phyloP scores from a whole-genome alignment of 1,140 invertebrate species.

The Pseudomyrmex sp. region DNA sequence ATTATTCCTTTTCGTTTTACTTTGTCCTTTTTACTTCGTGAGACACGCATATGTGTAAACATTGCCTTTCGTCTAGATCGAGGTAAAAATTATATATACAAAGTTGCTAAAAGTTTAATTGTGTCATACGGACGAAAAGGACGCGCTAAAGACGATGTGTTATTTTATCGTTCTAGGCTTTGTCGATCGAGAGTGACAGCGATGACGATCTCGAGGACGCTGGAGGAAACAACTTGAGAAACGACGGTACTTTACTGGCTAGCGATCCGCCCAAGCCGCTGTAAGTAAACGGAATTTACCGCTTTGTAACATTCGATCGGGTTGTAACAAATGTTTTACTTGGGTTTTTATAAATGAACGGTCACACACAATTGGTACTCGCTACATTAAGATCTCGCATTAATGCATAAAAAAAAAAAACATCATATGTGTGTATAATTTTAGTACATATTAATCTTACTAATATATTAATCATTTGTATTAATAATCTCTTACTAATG shows the following conservation, averaged over 20 bases:
- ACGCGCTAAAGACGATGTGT: conserved; percentile 10
- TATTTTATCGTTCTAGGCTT: conserved; percentile 72
- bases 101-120: neutral
- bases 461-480: conserved; percentile 56
- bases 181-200: conserved; percentile 84
- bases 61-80: conserved; percentile 36
- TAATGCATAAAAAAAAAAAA: too few species aligned
- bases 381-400: neutral
- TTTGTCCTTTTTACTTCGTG: conserved; percentile 41
- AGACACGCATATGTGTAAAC: conserved; percentile 24
- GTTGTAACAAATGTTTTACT: neutral
- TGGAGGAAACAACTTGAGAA: conserved; percentile 87
- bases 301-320: conserved; percentile 1
- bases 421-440: too few species aligned
- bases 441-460: conserved; percentile 65
- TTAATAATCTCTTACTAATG: too few species aligned
- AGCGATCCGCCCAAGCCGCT: conserved; percentile 98
- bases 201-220: conserved; percentile 86
- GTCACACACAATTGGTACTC: neutral
- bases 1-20: conserved; percentile 48
- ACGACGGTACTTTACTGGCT: conserved; percentile 97
- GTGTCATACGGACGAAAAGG: neutral
- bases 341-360: neutral
- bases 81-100: conserved; percentile 42
- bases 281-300: conserved; percentile 88